These are phyloP conservation scores for Noctuana brunneofusca DNA, from an alignment of 2,888 invertebrate genomes.

Conservation along the genomic window DNA sequence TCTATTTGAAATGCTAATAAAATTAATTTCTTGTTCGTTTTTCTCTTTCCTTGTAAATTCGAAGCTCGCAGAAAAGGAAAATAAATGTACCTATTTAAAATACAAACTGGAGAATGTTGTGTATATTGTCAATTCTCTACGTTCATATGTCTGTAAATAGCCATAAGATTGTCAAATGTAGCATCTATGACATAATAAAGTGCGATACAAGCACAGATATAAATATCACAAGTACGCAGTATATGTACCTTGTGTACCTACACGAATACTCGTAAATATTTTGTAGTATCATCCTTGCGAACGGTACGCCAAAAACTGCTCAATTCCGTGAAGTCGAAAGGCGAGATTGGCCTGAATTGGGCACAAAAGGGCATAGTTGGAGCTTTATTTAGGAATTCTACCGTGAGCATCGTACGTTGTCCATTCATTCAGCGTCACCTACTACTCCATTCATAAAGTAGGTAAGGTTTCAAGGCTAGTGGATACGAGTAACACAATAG, in stretches of 20 bases:
- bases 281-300: constrained; percentile 13
- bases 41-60: too few relatives aligned
- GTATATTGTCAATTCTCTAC: background rate
- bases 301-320: constrained; percentile 10
- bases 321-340: constrained; percentile 20
- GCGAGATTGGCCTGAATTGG: constrained; percentile 16
- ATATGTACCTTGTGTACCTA: constrained; percentile 15
- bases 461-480: constrained; percentile 61
- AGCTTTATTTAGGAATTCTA: constrained; percentile 39
- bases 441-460: constrained; percentile 62
- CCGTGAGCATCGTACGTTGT: constrained; percentile 47
- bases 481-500: constrained; percentile 42
- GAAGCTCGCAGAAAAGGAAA: too few relatives aligned
- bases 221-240: constrained; percentile 8
- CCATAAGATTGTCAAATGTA: constrained; percentile 22
- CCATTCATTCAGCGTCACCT: constrained; percentile 56
- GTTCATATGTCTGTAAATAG: background rate
- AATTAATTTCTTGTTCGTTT: too few relatives aligned
- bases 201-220: constrained; percentile 16
- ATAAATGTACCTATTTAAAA: too few relatives aligned
- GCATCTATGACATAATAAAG: constrained; percentile 23
- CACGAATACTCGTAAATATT: constrained; percentile 24
- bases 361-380: constrained; percentile 30
- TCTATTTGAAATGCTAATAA: too few relatives aligned
- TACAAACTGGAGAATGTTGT: too few relatives aligned